Evolutionary conservation across 1,140 invertebrate genomes (phyloP).

Genomic region (Sitobion miscanthi): DNA sequence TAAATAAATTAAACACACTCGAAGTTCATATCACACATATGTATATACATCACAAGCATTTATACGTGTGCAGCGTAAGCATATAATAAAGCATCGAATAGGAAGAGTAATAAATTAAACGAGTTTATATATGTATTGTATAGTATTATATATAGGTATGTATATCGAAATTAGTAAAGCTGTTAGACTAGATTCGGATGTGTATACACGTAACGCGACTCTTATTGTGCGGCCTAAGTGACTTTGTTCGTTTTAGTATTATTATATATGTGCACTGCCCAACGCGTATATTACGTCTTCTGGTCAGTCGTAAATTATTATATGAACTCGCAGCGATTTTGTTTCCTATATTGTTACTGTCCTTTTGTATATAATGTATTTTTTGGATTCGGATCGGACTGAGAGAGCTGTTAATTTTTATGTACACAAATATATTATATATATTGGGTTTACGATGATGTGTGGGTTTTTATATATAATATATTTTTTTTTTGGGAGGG

Average conservation of each 20-base stretch:
- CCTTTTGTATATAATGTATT: not conserved
- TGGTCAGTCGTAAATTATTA: conserved; percentile 1
- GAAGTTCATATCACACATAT: not conserved
- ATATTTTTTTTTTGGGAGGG: not conserved
- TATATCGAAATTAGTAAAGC: not conserved
- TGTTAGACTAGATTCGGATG: conserved; percentile 6
- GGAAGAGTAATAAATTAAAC: conserved; percentile 1
- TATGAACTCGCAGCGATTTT: not conserved
- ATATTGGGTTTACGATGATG: not conserved
- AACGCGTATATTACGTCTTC: not conserved
- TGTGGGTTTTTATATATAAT: not conserved
- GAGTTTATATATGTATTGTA: not conserved
- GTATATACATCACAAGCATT: not conserved
- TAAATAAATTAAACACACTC: not conserved
- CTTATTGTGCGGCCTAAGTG: not conserved
- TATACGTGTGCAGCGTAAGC: not conserved
- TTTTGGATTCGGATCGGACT: not conserved
- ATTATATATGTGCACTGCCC: not conserved
- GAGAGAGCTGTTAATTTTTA: not conserved
- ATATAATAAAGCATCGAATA: not conserved
- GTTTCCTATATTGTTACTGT: not conserved
- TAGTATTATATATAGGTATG: not conserved
- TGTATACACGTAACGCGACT: not conserved
- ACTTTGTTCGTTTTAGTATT: not conserved
- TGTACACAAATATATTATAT: not conserved